Evolutionary conservation across 2,113 vertebrate genomes (phyloP), one percentile per base, ranked within the genome.

Genomic region (Saimiri boliviensis): DNA sequence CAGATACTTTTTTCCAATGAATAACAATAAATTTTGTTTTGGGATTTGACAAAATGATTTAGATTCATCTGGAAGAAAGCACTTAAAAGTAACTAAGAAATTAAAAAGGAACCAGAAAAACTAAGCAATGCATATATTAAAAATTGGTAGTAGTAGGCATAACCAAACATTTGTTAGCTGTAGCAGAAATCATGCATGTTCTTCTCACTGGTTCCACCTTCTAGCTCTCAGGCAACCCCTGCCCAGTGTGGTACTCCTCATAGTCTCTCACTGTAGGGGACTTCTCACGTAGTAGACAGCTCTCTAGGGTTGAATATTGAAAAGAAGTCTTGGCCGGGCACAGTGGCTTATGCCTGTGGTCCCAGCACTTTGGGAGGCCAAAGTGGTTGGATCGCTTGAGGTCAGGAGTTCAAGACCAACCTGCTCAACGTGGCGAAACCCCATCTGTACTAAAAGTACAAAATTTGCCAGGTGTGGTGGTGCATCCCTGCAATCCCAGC

Each of bases 11-110:
- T 94, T 94, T 71, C 66, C 27, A 47, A 21, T 85, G 56, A n/a
- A 82, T 94, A 83, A 45, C 25, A 80, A 71, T 3, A 47, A 80
- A 32, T 91, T 90, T 79, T 94, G 83, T 84, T 90, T 93, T 93
- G 45, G 23, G 76, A 25, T 92, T 97, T 92, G 40, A 49, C 52
- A 90, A 52, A 93, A 82, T 47, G 3, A 79, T 96, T 92, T 89
- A 89, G 73, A 30, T 93, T 27, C 1, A 32, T 77, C 37, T 96
- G 74, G 74, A 58, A 73, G 73, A 30, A 83, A 92, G 25, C 52
- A 77, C 63, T 14, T 85, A 1, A n/a, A n/a, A n/a, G n/a, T 93
- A 80, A 66, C 4, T 91, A 56, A 80, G n/a, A 87, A 74, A 71
- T 82, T 80, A 32, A 77, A 87, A 91, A 71, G 32, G 40, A 70